Evolutionary conservation across 2,888 invertebrate genomes (phyloP).

Genomic region (Eupithecia dodoneata): DNA sequence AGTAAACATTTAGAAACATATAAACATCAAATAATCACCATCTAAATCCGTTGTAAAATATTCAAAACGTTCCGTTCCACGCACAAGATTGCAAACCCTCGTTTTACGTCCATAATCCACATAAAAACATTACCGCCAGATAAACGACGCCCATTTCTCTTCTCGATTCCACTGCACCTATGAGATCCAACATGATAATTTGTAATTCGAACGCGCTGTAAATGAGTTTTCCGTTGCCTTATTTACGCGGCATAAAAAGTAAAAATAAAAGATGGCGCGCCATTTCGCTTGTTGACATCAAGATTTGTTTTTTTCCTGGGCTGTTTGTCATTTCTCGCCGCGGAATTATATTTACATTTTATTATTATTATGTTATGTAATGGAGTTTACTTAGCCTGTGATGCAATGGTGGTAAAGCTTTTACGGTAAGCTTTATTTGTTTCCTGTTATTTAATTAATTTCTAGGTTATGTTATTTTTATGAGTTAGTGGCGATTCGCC

Average conservation of each 20-base stretch:
- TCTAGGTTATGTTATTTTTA: background rate
- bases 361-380: conserved; percentile 47
- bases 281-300: conserved; percentile 69
- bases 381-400: conserved; percentile 38
- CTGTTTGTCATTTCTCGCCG: conserved; percentile 64
- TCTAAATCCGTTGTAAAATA: conserved; percentile 4
- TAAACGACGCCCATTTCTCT: conserved; percentile 39
- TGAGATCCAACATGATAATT: conserved; percentile 62
- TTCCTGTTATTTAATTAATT: conserved; percentile 3
- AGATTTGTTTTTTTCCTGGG: conserved; percentile 67
- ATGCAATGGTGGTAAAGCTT: conserved; percentile 23
- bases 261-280: conserved; percentile 56
- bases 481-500: too few relatives aligned
- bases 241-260: conserved; percentile 61
- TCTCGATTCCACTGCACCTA: conserved; percentile 45
- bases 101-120: conserved; percentile 18
- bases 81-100: conserved; percentile 15
- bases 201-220: conserved; percentile 62
- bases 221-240: conserved; percentile 62
- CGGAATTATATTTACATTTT: conserved; percentile 57
- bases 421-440: conserved; percentile 1
- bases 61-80: conserved; percentile 9
- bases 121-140: conserved; percentile 37
- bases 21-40: background rate
- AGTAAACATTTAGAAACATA: background rate